Evolutionary conservation across 2,113 vertebrate genomes (phyloP).

Genomic region (Panthera uncia): DNA sequence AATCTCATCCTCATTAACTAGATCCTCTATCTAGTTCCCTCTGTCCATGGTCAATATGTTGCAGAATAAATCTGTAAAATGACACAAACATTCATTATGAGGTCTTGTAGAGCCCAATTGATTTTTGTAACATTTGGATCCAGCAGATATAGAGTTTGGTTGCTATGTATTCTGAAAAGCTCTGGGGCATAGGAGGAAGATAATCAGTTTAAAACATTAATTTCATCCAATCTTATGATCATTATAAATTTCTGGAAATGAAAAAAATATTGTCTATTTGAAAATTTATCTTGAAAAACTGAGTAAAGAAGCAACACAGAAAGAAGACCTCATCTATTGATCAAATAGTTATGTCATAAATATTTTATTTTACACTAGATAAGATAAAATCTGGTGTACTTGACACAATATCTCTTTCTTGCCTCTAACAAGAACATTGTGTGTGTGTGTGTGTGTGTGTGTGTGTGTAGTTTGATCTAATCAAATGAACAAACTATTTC

Average conservation of each 20-base stretch:
- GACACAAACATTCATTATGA: neutral
- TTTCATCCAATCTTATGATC: neutral
- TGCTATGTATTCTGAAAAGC: neutral
- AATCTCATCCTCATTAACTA: neutral
- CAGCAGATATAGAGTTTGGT: neutral
- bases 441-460: neutral
- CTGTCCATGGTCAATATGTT: neutral
- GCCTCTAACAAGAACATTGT: neutral
- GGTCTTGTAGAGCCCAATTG: neutral
- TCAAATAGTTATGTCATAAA: neutral
- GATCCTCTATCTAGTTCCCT: neutral
- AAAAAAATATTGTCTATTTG: neutral
- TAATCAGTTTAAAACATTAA: neutral
- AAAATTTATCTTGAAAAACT: slow-evolving; percentile 15
- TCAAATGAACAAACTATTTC: neutral
- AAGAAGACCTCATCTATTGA: neutral
- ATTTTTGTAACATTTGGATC: neutral
- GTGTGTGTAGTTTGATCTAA: neutral
- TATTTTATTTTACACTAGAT: neutral
- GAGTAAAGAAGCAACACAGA: neutral
- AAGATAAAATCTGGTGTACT: neutral
- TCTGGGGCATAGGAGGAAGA: neutral
- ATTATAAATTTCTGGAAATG: neutral
- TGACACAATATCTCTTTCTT: neutral
- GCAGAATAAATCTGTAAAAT: neutral